Conservation (phyloP, 2,113 vertebrate genomes). For the Cygnus atratus region DNA sequence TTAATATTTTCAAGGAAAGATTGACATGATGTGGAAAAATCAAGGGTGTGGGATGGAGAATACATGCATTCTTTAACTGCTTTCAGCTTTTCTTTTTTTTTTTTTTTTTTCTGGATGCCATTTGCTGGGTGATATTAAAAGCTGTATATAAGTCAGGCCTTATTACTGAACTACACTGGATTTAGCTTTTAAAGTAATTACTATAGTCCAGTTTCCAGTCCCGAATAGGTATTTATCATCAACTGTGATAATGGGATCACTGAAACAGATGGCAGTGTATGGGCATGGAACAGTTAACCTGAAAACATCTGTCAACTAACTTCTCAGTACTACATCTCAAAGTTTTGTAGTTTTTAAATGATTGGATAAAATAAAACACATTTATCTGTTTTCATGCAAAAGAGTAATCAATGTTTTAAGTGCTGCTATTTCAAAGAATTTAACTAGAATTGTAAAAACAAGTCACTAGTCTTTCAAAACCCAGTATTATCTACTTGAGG, state of each 20-base stretch:
- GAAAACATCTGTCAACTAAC: not conserved
- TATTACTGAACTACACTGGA: not conserved
- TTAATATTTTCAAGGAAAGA: not conserved
- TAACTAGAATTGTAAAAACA: not conserved
- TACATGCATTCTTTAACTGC: not conserved
- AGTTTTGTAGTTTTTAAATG: not conserved
- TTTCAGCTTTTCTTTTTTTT: not conserved
- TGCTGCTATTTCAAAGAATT: not conserved
- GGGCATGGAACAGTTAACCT: not conserved
- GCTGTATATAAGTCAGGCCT: not conserved
- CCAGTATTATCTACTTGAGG: not conserved
- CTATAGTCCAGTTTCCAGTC: not conserved
- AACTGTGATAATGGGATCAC: not conserved
- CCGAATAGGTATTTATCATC: not conserved
- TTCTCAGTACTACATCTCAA: not conserved
- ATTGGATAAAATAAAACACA: not conserved
- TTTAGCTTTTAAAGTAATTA: not conserved
- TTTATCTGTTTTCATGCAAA: not conserved
- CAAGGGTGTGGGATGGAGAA: not conserved
- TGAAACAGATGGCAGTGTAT: not conserved
- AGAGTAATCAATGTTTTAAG: not conserved
- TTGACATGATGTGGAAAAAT: not conserved
- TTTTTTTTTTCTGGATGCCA: not conserved
- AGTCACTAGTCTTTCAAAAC: not conserved
- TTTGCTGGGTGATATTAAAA: not conserved